phyloP scores from a whole-genome alignment of 2,888 invertebrate species.

The Chrysomela aeneicollis region DNA sequence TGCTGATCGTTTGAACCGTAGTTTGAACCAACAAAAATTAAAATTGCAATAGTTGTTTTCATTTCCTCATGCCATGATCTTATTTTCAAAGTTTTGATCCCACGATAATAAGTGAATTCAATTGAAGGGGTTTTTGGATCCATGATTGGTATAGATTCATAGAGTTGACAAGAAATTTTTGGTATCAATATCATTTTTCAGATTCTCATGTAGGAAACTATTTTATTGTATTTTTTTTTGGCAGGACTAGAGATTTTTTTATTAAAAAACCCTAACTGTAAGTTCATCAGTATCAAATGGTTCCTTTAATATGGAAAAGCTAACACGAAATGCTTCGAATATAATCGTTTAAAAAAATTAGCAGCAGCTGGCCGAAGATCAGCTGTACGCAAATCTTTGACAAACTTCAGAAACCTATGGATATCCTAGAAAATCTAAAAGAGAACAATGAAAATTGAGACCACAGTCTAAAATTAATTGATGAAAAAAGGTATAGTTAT shows the following conservation, averaged over 20 bases:
- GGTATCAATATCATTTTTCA: too few relatives aligned
- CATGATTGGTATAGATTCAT: too few relatives aligned
- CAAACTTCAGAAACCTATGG: slow-evolving; percentile 46
- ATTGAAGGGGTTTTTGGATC: too few relatives aligned
- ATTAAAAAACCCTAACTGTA: slow-evolving; percentile 64
- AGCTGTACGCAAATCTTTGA: slow-evolving; percentile 26
- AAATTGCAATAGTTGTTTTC: too few relatives aligned
- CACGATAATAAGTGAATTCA: too few relatives aligned
- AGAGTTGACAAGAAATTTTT: too few relatives aligned
- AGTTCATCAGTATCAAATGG: slow-evolving; percentile 69
- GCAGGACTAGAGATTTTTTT: slow-evolving; percentile 75
- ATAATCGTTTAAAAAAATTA: slow-evolving; percentile 39
- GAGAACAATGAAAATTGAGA: slow-evolving; percentile 54
- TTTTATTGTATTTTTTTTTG: too few relatives aligned
- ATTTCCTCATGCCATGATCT: too few relatives aligned
- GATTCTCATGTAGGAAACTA: too few relatives aligned
- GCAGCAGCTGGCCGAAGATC: slow-evolving; percentile 31
- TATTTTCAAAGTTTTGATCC: too few relatives aligned
- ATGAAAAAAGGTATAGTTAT: slow-evolving; percentile 49
- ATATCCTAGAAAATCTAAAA: slow-evolving; percentile 54
- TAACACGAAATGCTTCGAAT: slow-evolving; percentile 65
- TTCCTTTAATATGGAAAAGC: slow-evolving; percentile 65
- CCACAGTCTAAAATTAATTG: slow-evolving; percentile 55
- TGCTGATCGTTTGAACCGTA: too few relatives aligned
- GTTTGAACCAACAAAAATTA: too few relatives aligned